Base-by-base conservation (phyloP, 2,888 invertebrate species). In the Omphaloscelis lunosa region DNA sequence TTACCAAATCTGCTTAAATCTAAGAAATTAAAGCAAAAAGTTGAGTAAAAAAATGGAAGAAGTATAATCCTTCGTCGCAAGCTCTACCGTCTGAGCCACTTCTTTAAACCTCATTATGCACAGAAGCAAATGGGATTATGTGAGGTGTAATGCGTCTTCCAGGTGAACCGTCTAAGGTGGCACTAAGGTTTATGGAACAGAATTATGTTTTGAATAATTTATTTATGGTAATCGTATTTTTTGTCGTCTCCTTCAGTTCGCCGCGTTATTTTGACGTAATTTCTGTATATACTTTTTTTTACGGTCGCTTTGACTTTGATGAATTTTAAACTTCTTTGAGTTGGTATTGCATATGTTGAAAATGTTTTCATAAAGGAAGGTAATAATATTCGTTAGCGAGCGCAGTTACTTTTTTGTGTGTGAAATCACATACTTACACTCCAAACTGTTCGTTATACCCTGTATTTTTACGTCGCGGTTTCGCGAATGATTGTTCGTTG, bases 151-250 rank as follows among this genome's bases (percentile, higher is more conserved):
- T 89, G 87, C 89, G 83, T 86, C 88, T 90, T 86, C 81, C 78
- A 73, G 82, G 85, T 81, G 78, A 83, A 79, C 77, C 80, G 85
- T 85, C 88, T 86, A 79, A 81, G 79, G 83, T 85, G 80, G 83
- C 85, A 79, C 89, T 84, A 83, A 87, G 81, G 86, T 89, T 92
- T 91, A 89, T 85, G 84, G 69, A 69, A 72, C 81, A 78, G 84
- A 89, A 89, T 91, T 90, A 89, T 90, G 88, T 88, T 90, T 89
- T 90, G 90, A 92, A 92, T 92, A 91, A 90, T 89, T 89, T 88
- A 92, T 92, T 88, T 85, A 88, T 88, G 85, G 86, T 85, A 85
- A 89, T 89, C 85, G 80, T 82, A 81, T 87, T 87, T 88, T 88
- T 88, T 88, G 81, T 78, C 80, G 73, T 71, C 72, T 77, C 20